Base-by-base conservation (phyloP, 30 jellyfish, hydroid and myxozoan genomes). In the Hydractinia echinata region DNA sequence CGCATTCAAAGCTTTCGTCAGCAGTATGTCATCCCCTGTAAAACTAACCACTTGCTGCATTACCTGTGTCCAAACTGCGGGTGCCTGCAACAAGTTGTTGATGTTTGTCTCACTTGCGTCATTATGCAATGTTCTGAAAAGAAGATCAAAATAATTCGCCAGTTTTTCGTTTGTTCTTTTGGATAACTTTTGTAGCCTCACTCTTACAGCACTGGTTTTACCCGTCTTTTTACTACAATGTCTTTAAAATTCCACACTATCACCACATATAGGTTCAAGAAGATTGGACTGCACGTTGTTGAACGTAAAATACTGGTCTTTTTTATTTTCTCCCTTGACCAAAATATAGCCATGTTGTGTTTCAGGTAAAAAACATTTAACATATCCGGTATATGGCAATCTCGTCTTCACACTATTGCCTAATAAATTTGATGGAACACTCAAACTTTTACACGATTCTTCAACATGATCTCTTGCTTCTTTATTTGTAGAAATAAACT, bases 61-160 rank as follows among this genome's bases (percentile, higher is more conserved):
- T 54, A 71, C 67, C n/a, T 50, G 39, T 71, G 39, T 30, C 81
- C 81, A 71, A 71, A 71, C 81, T 51, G 50, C 81, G 9, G 1
- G 39, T 71, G 67, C 30, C 30, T 15, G n/a, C 55, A 71, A 50
- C n/a, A 71, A 50, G 60, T 71, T 51, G 13, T 8, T 71, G 67
- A 71, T 48, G 18, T 20, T 13, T 8, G 4, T 20, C 4, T 71
- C 81, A 20, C 51, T 50, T 71, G 39, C 60, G n/a, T 71, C 39
- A 64, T 64, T 51, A n/a, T 64, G 51, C 16, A 64, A 51, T 30
- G 44, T 30, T 30, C 44, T 30, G 44, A 30, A 30, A 30, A 30
- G 44, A 30, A 30, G 44, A 30, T 30, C 44, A 30, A 30, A 30
- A 64, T 64, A 64, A 8, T 64, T 64, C 16, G 39, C 74, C 7